Evolutionary conservation across 2,888 invertebrate species (phyloP).

Genomic region (Cheilosia scutellata): DNA sequence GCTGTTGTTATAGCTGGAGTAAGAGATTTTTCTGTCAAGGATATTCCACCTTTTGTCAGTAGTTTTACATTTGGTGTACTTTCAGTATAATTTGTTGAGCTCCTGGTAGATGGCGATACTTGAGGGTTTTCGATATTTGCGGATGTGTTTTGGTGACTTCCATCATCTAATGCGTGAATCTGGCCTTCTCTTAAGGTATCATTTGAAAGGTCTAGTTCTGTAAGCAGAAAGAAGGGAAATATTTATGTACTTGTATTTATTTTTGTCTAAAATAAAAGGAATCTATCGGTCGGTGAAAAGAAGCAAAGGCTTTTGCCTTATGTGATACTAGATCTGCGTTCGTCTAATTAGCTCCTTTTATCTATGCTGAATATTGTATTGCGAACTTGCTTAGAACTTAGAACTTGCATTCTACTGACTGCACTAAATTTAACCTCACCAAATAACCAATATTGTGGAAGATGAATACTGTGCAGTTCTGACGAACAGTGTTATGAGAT

Average conservation of each 20-base stretch:
- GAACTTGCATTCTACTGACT: too few species aligned
- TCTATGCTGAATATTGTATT: too few species aligned
- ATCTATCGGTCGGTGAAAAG: too few species aligned
- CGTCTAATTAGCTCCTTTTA: too few species aligned
- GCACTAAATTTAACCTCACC: too few species aligned
- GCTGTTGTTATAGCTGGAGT: constrained; percentile 53
- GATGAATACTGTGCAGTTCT: too few species aligned
- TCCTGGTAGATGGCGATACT: constrained; percentile 71
- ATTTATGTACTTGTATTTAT: neutral
- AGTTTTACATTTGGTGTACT: constrained; percentile 48
- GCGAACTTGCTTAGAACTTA: too few species aligned
- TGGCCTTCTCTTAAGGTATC: constrained; percentile 49
- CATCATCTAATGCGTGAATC: constrained; percentile 51
- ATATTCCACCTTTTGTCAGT: constrained; percentile 38
- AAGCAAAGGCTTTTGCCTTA: neutral
- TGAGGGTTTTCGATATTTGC: constrained; percentile 70
- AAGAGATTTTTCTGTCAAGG: constrained; percentile 57
- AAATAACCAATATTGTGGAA: too few species aligned
- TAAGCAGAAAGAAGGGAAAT: neutral
- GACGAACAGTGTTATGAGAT: too few species aligned
- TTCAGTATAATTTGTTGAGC: constrained; percentile 53
- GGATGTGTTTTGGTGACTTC: constrained; percentile 43
- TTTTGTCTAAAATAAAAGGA: neutral
- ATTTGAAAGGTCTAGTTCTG: constrained; percentile 51
- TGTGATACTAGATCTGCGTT: too few species aligned